Evolutionary conservation across 2,797 vertebrate species (phyloP).

Genomic region (Hippocampus kuda): DNA sequence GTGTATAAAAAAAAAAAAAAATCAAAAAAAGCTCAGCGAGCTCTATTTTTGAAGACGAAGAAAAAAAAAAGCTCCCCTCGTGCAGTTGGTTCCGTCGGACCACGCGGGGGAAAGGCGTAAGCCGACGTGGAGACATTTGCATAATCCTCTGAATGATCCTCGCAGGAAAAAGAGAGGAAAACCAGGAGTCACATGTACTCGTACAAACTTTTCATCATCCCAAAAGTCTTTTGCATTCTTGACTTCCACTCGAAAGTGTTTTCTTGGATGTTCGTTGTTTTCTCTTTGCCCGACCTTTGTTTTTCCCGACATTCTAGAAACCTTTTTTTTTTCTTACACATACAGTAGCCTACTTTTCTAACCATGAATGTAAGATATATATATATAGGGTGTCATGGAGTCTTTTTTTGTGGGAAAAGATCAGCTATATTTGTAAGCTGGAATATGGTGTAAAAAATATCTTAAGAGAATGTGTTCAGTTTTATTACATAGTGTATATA

Average conservation of each 20-base stretch:
- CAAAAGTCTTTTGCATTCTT: not conserved
- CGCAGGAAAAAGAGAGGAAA: conserved; percentile 37
- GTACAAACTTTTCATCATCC: conserved; percentile 1
- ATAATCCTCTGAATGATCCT: conserved; percentile 53
- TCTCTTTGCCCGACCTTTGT: conserved; percentile 34
- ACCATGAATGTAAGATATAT: conserved; percentile 70
- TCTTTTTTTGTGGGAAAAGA: conserved; percentile 71
- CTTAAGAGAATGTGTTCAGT: conserved; percentile 66
- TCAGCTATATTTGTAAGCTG: conserved; percentile 81
- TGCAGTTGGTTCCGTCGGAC: not conserved
- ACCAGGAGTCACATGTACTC: conserved; percentile 16
- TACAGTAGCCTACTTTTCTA: conserved; percentile 64
- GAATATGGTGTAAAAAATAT: conserved; percentile 70
- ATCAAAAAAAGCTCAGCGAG: conserved; percentile 15
- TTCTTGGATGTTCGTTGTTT: conserved; percentile 13
- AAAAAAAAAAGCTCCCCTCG: not conserved
- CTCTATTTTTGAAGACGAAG: conserved; percentile 8
- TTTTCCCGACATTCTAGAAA: conserved; percentile 49
- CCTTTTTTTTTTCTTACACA: conserved; percentile 65
- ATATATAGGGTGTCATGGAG: conserved; percentile 65
- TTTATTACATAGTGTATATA: conserved; percentile 51
- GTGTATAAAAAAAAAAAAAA: conserved; percentile 38
- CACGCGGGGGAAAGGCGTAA: conserved; percentile 6
- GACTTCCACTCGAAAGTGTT: not conserved
- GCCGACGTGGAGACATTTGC: conserved; percentile 47